Base-by-base conservation (phyloP, 2,888 invertebrate genomes). In the Hololepta plana region DNA sequence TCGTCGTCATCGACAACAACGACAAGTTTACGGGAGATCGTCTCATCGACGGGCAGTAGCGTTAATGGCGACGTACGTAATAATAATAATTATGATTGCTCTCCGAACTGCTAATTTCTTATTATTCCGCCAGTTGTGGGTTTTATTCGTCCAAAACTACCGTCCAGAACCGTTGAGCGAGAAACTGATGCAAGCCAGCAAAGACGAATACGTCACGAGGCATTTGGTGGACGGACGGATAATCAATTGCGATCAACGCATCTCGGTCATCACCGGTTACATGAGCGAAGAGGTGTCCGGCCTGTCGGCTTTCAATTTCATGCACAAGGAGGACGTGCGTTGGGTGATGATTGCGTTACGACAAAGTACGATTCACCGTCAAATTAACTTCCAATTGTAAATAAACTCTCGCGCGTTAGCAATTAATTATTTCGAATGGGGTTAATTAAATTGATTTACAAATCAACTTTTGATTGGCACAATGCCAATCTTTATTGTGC, bases 141-240 rank as follows among this genome's bases (percentile, higher is more conserved):
- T 77, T 40, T 77, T 76, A 28, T 68, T 84, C 48, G 79, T 75
- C 12, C 66, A 72, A 45, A 59, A 81, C 13, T 53, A 74, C 40
- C 66, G 74, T 43, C 77, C 79, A 24, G 66, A 68, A 29, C 63
- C 74, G 27, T 66, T 80, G 24, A 69, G 72, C 15, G 67, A 68
- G 39, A 56, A 69, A 27, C 47, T 73, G 22, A 50, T 74, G 30
- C 74, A 75, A 42, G 67, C 71, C 4, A 67, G 65, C 31, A 72
- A 75, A 38, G 72, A 87, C 43, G 88, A 90, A 51, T 91, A 90
- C 52, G 73, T 81, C 46, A 88, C 88, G 1, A 66, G 88, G 37
- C 90, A 91, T 55, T 62, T 81, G 29, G 69, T 87, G 27, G 87
- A 88, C 57, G 88, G 90, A 1, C 67, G 77, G 23, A 87, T 91